Evolutionary conservation across 2,888 invertebrate species (phyloP), one percentile per base, ranked within the genome.

Genomic region (Epicampocera succincta): DNA sequence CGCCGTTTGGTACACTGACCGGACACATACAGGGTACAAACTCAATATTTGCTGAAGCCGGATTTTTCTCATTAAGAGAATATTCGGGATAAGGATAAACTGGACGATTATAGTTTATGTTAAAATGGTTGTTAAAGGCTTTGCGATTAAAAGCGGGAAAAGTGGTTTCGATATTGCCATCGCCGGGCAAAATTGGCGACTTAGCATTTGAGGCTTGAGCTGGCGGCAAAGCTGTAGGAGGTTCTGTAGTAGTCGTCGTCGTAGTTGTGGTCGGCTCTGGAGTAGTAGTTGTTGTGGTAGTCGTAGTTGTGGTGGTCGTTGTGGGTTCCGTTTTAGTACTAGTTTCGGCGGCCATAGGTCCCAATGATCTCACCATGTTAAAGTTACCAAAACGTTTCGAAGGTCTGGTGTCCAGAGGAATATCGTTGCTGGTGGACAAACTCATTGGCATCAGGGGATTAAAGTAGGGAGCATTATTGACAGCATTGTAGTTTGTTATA

Each of bases 11-110:
- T 48, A 90, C 85, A 69, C 86, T 90, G 3, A 90, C 84, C 0
- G 90, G 90, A 73, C 90, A 90, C 90, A 90, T 89, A 84, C 90
- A 90, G 46, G 90, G 90, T 52, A 90, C 90, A 58, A 90, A 90
- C 71, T 90, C 89, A 3, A 87, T 71, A 71, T 82, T 83, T 1
- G 80, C 1, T 1, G 71, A 9, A 2, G 17, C 6, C 21, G n/a
- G 29, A 13, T 21, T 58, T 9, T 61, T 71, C 4, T 77, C 73
- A 13, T 52, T 58, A 0, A 19, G 17, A 13, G 61, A 87, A 69
- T 90, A 90, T 13, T 90, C 90, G 9, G 90, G 90, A 83, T 90
- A 90, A 4, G 90, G 90, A 83, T 90, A 90, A 48, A 86, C 85
- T 0, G 90, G 90, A 11, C 90, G 87, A 54, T 87, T 87, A 72